Base-by-base conservation (phyloP, 2,113 vertebrate species). In the Geothlypis trichas region DNA sequence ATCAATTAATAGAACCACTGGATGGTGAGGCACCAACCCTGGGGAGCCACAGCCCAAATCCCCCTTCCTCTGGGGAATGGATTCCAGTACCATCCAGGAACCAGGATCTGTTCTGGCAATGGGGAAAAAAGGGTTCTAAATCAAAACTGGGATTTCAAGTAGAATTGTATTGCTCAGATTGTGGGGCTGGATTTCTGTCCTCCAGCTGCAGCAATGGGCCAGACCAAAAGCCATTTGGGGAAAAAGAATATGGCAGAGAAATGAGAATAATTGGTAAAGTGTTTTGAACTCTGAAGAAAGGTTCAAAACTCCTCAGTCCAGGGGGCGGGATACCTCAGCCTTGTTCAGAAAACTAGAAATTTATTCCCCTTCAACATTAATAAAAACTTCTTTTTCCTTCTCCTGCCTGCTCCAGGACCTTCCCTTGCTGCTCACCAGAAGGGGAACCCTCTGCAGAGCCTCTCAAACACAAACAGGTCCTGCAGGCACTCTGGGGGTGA, bases 361-460 rank as follows among this genome's bases (percentile, higher is more conserved):
- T 17, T 51, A 4, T 37, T 86, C 71, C 61, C n/a, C 8, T 78
- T 75, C 51, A 23, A 2, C 9, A 5, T 67, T 21, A 42, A 65
- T 14, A 18, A 37, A 6, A 68, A 31, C 13, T 15, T 8, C 8
- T 35, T 51, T 22, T 41, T 7, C 15, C 27, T 18, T 55, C 63
- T 37, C 30, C 31, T 42, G 37, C 81, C 28, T 59, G 33, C 35
- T 67, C 18, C 67, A 89, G 85, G 35, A 51, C 19, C 15, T 80
- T 33, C 20, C 3, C 68, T 87, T 37, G 71, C 55, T 89, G 79
- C 84, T 93, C 65, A 52, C 1, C 66, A 80, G 84, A 47, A 84
- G 85, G 91, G 37, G 63, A 90, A 35, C 46, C 41, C 82, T 79
- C 54, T 94, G 82, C 85, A 83, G 68, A 84, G 33, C 39, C 83